These are phyloP conservation scores for Onychomys arenicola DNA, from an alignment of 2,797 vertebrate species.

Conservation along the genomic window DNA sequence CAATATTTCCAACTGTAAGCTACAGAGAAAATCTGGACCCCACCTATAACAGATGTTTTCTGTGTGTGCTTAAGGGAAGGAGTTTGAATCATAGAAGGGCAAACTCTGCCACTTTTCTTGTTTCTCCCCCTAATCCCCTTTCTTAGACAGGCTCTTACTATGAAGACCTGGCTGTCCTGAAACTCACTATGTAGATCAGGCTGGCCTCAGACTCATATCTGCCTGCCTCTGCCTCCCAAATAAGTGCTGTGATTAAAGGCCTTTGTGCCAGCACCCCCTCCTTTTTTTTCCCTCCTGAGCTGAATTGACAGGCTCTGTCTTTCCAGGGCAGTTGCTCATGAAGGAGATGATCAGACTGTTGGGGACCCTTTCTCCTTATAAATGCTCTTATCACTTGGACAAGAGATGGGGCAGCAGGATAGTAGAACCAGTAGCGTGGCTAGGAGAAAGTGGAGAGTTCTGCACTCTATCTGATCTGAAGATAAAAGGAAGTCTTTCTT, in stretches of 20 bases:
- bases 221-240: neutral
- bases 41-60: neutral
- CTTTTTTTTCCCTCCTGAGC: neutral
- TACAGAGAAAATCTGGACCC: neutral
- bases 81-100: neutral
- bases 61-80: neutral
- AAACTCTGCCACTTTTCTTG: neutral
- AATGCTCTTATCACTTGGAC: neutral
- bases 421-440: neutral
- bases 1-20: neutral
- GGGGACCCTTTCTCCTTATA: neutral
- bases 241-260: neutral
- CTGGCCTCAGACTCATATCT: neutral
- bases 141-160: neutral
- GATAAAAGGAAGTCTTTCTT: conserved; percentile 82
- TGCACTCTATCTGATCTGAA: conserved; percentile 67
- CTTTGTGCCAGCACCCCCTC: neutral
- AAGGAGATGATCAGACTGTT: neutral
- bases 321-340: conserved; percentile 44
- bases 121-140: too few relatives aligned
- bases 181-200: neutral
- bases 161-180: neutral
- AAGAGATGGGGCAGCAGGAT: neutral
- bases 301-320: neutral
- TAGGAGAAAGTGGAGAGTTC: conserved; percentile 18